phyloP scores from a whole-genome alignment of 1,140 invertebrate species.

The Microplitis mediator region DNA sequence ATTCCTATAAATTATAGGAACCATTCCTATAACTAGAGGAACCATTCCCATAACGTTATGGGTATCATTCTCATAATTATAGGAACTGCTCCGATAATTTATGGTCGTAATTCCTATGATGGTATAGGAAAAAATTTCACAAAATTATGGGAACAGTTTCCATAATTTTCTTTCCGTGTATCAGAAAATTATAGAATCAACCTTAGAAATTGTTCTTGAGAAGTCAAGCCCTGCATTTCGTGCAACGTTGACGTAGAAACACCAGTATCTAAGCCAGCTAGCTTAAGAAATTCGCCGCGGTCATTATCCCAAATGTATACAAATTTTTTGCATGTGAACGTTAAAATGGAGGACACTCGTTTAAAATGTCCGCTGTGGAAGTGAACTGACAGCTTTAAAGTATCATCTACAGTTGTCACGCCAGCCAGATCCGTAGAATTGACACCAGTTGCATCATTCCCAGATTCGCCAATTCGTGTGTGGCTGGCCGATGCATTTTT shows the following conservation, averaged over 20 bases:
- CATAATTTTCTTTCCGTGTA: too few relatives aligned
- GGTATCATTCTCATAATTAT: too few relatives aligned
- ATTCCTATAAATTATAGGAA: too few relatives aligned
- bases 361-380: slow-evolving; percentile 59
- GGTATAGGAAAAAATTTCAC: too few relatives aligned
- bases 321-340: slow-evolving; percentile 80
- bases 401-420: slow-evolving; percentile 30
- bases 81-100: too few relatives aligned
- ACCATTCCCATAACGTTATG: too few relatives aligned
- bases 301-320: slow-evolving; percentile 76
- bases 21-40: too few relatives aligned
- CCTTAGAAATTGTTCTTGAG: slow-evolving; percentile 69
- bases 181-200: slow-evolving; percentile 35
- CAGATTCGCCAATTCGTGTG: slow-evolving; percentile 45
- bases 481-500: slow-evolving; percentile 44
- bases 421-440: slow-evolving; percentile 17
- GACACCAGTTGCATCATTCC: slow-evolving; percentile 43
- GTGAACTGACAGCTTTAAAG: slow-evolving; percentile 54
- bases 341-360: slow-evolving; percentile 66
- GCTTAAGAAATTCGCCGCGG: slow-evolving; percentile 69
- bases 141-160: too few relatives aligned
- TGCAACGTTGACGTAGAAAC: slow-evolving; percentile 72
- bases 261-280: slow-evolving; percentile 74
- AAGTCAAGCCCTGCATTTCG: slow-evolving; percentile 63
- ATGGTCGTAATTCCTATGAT: too few relatives aligned